These are phyloP conservation scores for Oryctolagus cuniculus DNA, from an alignment of 2,113 vertebrate genomes.

Conservation along the genomic window mOryCun1.1 NC_091433.1:115619001-115619500, in stretches of 20 bases:
- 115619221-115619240: not conserved
- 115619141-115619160: too few relatives aligned
- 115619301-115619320: not conserved
- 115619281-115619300: not conserved
- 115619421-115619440: slow-evolving; percentile 11
- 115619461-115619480: not conserved
- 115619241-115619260: not conserved
- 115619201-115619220: not conserved
- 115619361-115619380: not conserved
- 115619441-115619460: not conserved
- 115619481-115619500: not conserved
- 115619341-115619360: not conserved
- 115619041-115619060: too few relatives aligned
- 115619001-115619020: too few relatives aligned
- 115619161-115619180: not conserved
- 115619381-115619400: not conserved
- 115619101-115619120: too few relatives aligned
- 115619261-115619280: not conserved
- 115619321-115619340: not conserved
- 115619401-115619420: not conserved
- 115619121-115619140: too few relatives aligned
- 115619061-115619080: too few relatives aligned
- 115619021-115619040: too few relatives aligned
- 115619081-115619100: too few relatives aligned
- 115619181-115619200: not conserved